These are phyloP conservation scores for Brienomyrus brachyistius DNA, from an alignment of 2,113 vertebrate genomes.

Conservation along the genomic window DNA sequence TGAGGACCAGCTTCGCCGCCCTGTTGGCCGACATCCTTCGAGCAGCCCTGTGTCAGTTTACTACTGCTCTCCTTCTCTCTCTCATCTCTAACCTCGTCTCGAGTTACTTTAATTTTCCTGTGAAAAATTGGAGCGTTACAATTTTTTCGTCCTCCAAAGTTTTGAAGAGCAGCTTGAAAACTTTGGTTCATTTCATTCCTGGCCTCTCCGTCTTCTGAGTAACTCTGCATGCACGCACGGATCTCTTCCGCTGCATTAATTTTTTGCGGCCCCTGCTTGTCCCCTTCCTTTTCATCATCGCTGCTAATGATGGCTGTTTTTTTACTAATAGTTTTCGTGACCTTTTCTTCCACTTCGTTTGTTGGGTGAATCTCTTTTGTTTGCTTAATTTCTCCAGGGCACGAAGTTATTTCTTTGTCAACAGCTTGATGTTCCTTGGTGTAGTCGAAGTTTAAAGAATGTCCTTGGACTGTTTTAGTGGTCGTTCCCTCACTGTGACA, in stretches of 20 bases:
- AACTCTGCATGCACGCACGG: constrained; percentile 41
- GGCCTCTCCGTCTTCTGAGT: constrained; percentile 31
- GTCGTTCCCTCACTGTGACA: constrained; percentile 14
- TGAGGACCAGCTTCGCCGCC: neutral
- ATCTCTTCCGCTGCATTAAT: constrained; percentile 51
- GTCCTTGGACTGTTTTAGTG: constrained; percentile 12
- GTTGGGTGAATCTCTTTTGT: constrained; percentile 9
- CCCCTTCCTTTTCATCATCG: constrained; percentile 27
- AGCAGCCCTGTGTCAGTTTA: neutral
- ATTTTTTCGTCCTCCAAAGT: constrained; percentile 46
- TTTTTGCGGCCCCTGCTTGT: constrained; percentile 49
- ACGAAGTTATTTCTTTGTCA: constrained; percentile 13
- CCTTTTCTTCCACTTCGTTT: constrained; percentile 11
- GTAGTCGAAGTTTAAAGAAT: neutral
- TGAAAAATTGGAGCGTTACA: constrained; percentile 21
- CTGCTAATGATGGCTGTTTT: neutral
- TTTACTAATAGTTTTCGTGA: neutral
- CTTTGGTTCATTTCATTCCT: constrained; percentile 39
- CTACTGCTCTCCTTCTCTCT: neutral
- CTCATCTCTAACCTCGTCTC: constrained; percentile 10
- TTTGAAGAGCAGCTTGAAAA: constrained; percentile 37
- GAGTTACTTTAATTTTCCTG: constrained; percentile 40
- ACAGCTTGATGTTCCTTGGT: constrained; percentile 18
- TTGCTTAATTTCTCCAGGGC: constrained; percentile 22
- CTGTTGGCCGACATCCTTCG: neutral